Percentiles rank a stretch among this genome's conserved stretches.
phyloP scores from a whole-genome alignment of 1,140 invertebrate species.

The Drosophila insularis region DNA sequence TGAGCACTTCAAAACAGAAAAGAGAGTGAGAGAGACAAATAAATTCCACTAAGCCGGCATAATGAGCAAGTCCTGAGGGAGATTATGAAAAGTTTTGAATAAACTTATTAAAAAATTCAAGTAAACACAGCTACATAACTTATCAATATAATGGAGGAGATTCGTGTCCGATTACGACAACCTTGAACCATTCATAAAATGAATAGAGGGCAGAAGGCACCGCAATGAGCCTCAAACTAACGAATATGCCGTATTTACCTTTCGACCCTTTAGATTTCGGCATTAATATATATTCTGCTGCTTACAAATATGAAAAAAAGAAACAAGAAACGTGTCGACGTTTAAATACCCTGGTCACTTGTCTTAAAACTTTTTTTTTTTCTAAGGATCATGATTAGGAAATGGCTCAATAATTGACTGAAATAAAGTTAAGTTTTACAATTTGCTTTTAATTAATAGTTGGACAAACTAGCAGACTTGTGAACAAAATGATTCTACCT shows the following conservation, averaged over 20 bases:
- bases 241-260: slow-evolving; percentile 40
- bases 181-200: slow-evolving; percentile 51
- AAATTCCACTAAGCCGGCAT: slow-evolving; percentile 30
- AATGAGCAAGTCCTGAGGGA: slow-evolving; percentile 34
- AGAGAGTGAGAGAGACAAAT: slow-evolving; percentile 8
- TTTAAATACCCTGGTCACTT: no score
- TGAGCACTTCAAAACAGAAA: slow-evolving; percentile 29
- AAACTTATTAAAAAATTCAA: slow-evolving; percentile 47
- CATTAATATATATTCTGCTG: background rate
- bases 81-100: background rate
- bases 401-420: no score
- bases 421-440: no score
- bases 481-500: no score
- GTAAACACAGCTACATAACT: background rate
- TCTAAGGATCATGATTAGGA: no score
- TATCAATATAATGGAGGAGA: no score
- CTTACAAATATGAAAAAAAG: no score
- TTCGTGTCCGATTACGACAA: slow-evolving; percentile 25
- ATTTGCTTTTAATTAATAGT: no score
- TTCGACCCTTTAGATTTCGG: background rate
- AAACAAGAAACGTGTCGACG: no score
- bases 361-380: no score
- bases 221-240: slow-evolving; percentile 11
- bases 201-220: slow-evolving; percentile 7
- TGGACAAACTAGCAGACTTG: no score